Percentiles rank a stretch among this genome's conserved stretches.
Evolutionary conservation across 2,113 vertebrate genomes (phyloP).

Genomic region (Microcebus murinus): DNA sequence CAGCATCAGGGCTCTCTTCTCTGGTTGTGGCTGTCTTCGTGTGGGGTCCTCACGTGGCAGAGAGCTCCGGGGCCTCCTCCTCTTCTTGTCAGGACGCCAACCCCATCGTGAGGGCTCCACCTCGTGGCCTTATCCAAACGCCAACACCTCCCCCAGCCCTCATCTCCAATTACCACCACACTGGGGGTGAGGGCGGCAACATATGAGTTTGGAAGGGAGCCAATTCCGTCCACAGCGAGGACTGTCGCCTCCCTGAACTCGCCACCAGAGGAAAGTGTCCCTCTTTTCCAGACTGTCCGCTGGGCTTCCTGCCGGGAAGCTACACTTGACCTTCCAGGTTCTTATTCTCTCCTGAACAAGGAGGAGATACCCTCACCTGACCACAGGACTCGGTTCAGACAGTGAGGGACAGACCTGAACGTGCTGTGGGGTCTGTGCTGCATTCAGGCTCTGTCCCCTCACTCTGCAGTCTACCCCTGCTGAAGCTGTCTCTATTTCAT

Average conservation of each 20-base stretch:
- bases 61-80: too few relatives aligned
- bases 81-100: not conserved
- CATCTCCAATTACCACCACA: too few relatives aligned
- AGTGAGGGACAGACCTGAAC: fast-evolving
- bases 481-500: not conserved
- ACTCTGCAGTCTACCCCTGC: not conserved
- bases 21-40: too few relatives aligned
- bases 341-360: not conserved
- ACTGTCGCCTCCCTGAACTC: too few relatives aligned
- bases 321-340: not conserved
- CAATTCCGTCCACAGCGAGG: not conserved
- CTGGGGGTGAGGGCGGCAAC: not conserved
- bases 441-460: not conserved
- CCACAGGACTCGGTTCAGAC: not conserved
- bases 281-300: not conserved
- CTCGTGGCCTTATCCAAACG: not conserved
- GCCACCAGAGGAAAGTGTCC: not conserved
- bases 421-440: fast-evolving
- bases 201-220: fast-evolving
- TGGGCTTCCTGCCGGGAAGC: not conserved
- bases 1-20: too few relatives aligned
- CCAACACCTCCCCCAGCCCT: not conserved
- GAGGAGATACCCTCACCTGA: not conserved
- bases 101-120: not conserved
- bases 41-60: not conserved